Conservation (phyloP, 2,797 vertebrate species). For the Gymnoscopelus braueri region DNA sequence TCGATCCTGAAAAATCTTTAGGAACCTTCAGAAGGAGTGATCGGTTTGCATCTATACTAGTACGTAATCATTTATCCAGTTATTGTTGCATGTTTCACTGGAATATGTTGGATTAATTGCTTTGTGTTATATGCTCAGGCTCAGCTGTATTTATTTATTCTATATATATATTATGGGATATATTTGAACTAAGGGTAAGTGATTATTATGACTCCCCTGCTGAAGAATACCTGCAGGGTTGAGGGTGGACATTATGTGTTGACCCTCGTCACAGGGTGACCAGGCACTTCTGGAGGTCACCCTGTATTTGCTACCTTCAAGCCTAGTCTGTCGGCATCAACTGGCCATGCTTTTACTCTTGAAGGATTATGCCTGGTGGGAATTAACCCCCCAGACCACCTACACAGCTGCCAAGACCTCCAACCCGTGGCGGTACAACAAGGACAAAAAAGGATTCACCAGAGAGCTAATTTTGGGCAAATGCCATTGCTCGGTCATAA, state of each 20-base stretch:
- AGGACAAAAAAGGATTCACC: conserved; percentile 55
- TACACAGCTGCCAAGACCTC: conserved; percentile 48
- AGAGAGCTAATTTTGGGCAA: conserved; percentile 44
- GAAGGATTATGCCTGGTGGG: conserved; percentile 69
- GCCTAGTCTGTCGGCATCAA: conserved; percentile 53
- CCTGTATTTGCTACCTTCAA: conserved; percentile 48
- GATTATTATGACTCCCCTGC: conserved; percentile 21
- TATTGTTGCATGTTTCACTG: conserved; percentile 26
- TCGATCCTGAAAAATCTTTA: conserved; percentile 78
- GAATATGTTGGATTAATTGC: background rate
- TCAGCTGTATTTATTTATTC: conserved; percentile 11
- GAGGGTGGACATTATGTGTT: conserved; percentile 49
- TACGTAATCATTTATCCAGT: conserved; percentile 60
- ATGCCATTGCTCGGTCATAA: conserved; percentile 65
- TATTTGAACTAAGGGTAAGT: too few species aligned
- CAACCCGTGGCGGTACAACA: conserved; percentile 34
- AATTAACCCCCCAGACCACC: conserved; percentile 73
- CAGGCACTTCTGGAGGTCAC: conserved; percentile 59
- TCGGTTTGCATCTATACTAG: conserved; percentile 79
- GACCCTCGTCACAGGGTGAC: conserved; percentile 47
- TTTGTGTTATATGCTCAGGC: background rate
- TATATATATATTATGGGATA: background rate
- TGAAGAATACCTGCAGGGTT: conserved; percentile 49
- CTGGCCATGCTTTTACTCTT: conserved; percentile 53
- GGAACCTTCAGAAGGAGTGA: conserved; percentile 80